A percentile compares a stretch with the other conserved stretches of the same genome.
Evolutionary conservation across 2,113 vertebrate genomes (phyloP).

Genomic region (Sitta europaea): DNA sequence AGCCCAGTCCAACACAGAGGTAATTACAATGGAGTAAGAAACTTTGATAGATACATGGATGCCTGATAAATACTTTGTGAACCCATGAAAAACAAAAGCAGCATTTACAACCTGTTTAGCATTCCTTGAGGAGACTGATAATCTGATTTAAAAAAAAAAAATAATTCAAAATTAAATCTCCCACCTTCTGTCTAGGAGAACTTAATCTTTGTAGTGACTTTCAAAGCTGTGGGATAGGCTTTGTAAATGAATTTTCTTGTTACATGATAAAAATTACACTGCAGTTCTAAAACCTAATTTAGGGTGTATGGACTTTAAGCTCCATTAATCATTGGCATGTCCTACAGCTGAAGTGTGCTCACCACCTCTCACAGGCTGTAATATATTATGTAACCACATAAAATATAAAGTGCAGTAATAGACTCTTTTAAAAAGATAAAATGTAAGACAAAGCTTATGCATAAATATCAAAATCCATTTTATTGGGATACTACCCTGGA

Average conservation of each 20-base stretch:
- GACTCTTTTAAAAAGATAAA: background rate
- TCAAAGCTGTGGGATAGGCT: conserved; percentile 27
- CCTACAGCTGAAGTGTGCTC: conserved; percentile 29
- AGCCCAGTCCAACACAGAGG: background rate
- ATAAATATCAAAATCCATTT: background rate
- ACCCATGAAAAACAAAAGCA: background rate
- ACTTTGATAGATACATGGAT: background rate
- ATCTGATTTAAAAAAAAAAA: background rate
- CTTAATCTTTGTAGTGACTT: conserved; percentile 42
- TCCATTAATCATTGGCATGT: conserved; percentile 48
- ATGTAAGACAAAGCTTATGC: background rate
- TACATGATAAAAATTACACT: conserved; percentile 55
- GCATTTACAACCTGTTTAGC: background rate
- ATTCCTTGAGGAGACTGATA: conserved; percentile 10
- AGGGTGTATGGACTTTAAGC: background rate
- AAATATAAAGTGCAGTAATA: conserved; percentile 23
- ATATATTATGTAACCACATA: conserved; percentile 4
- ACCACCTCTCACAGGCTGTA: background rate
- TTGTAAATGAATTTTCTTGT: conserved; percentile 59
- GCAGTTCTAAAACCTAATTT: conserved; percentile 56
- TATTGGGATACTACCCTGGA: background rate
- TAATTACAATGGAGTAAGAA: background rate
- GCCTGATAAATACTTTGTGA: background rate
- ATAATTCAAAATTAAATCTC: background rate
- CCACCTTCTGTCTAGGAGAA: conserved; percentile 12